These are phyloP conservation scores for Microcaecilia unicolor DNA, from an alignment of 2,797 vertebrate species.

Conservation along the genomic window DNA sequence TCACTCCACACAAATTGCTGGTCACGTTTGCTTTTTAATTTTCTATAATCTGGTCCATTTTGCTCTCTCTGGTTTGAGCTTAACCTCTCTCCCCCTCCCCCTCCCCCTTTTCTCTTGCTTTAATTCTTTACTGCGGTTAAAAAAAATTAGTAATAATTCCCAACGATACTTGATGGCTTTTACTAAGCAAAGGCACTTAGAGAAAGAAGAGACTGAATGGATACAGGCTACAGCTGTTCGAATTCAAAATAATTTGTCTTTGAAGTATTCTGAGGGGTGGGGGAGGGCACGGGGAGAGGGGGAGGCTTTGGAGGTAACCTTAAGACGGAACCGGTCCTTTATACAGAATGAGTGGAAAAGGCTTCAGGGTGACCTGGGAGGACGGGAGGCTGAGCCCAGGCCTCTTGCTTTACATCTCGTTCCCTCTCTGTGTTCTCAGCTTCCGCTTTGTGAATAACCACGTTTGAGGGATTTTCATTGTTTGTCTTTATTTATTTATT, in stretches of 20 bases:
- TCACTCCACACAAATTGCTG: conserved; percentile 72
- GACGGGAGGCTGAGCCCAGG: not conserved
- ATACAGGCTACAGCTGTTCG: conserved; percentile 25
- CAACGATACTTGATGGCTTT: conserved; percentile 48
- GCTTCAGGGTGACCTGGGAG: not conserved
- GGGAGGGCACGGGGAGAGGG: too few relatives aligned
- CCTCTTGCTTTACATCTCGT: rapidly evolving
- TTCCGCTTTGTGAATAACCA: too few relatives aligned
- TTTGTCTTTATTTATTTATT: too few relatives aligned
- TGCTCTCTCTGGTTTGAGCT: conserved; percentile 68
- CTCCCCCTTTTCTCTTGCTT: conserved; percentile 35
- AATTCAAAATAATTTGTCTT: conserved; percentile 31
- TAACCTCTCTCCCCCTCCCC: conserved; percentile 52
- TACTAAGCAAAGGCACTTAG: conserved; percentile 43
- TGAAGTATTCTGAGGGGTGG: conserved; percentile 30
- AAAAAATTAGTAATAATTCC: conserved; percentile 47
- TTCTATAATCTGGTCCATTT: conserved; percentile 78
- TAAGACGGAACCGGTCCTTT: not conserved
- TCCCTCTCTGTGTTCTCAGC: too few relatives aligned
- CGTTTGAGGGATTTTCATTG: too few relatives aligned
- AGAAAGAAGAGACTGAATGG: conserved; percentile 19
- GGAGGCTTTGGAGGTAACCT: conserved; percentile 8
- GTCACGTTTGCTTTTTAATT: conserved; percentile 77
- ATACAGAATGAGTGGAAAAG: rapidly evolving
- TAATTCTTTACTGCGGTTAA: conserved; percentile 46